Conservation (phyloP, 2,113 vertebrate species). For the Tachycineta bicolor region DNA sequence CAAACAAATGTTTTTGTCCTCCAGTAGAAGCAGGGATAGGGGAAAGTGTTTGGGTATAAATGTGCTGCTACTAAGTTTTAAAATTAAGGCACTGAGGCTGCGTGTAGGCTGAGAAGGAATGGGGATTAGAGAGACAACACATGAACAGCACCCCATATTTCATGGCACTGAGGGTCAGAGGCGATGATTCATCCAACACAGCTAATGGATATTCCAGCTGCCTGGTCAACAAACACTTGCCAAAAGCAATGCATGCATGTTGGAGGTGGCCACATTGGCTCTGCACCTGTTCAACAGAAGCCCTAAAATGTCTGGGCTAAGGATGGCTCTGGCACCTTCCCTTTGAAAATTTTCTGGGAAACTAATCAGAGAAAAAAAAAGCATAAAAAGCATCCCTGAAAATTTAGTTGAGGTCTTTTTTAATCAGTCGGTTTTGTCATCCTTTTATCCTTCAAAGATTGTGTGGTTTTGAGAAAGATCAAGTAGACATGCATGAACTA, state of each 20-base stretch:
- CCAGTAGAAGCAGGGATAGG: not conserved
- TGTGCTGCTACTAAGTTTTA: not conserved
- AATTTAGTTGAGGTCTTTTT: not conserved
- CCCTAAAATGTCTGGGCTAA: not conserved
- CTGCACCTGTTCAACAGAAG: not conserved
- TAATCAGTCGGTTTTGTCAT: not conserved
- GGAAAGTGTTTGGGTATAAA: not conserved
- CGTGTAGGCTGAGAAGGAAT: not conserved
- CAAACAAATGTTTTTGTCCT: not conserved
- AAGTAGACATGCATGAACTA: not conserved
- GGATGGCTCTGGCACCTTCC: not conserved
- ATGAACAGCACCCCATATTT: not conserved
- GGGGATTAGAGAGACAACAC: not conserved
- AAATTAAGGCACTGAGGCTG: not conserved
- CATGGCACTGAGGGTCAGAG: not conserved
- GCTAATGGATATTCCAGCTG: not conserved
- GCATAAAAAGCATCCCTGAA: not conserved
- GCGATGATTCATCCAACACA: not conserved
- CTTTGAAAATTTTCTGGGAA: not conserved
- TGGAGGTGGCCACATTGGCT: not conserved
- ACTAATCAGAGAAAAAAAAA: not conserved
- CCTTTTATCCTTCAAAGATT: not conserved
- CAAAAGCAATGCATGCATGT: accelerated
- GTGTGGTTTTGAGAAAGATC: not conserved
- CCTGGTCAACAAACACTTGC: not conserved